phyloP scores from a whole-genome alignment of 2,888 invertebrate genomes.

The Cheiracanthium punctorium region DNA sequence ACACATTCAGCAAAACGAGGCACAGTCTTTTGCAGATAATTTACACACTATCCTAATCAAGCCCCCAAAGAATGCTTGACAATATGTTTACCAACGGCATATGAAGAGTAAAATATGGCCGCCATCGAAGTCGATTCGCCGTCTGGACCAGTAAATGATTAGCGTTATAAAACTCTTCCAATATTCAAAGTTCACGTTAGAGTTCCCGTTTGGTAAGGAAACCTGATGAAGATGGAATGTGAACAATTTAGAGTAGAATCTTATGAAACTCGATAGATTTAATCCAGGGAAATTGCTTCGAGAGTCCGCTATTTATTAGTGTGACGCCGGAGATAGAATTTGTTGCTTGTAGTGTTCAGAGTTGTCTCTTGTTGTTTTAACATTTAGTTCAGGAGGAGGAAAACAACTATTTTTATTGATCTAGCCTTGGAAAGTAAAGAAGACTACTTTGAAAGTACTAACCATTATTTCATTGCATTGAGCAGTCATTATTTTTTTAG shows the following conservation, averaged over 20 bases:
- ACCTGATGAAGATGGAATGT: conserved; percentile 41
- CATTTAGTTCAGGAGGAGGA: too few species aligned
- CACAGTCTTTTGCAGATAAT: too few species aligned
- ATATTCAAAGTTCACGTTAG: conserved; percentile 18
- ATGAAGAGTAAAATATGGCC: not conserved
- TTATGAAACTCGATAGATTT: not conserved
- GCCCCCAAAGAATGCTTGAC: not conserved
- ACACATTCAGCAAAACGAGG: too few species aligned
- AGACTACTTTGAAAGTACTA: too few species aligned
- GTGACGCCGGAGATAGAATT: too few species aligned
- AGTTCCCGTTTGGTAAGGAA: not conserved
- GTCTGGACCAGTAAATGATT: conserved; percentile 36
- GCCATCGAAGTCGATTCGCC: not conserved
- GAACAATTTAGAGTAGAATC: not conserved
- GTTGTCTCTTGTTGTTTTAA: too few species aligned
- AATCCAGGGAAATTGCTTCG: not conserved
- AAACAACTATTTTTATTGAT: too few species aligned
- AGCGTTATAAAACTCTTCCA: conserved; percentile 19
- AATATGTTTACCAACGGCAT: not conserved
- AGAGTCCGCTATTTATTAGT: not conserved
- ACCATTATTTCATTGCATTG: too few species aligned
- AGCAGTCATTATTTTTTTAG: too few species aligned
- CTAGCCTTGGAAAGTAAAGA: too few species aligned
- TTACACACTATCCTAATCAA: too few species aligned
- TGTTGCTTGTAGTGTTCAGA: too few species aligned